Conservation (phyloP, 1,140 invertebrate genomes). For the Cherax destructor region DNA sequence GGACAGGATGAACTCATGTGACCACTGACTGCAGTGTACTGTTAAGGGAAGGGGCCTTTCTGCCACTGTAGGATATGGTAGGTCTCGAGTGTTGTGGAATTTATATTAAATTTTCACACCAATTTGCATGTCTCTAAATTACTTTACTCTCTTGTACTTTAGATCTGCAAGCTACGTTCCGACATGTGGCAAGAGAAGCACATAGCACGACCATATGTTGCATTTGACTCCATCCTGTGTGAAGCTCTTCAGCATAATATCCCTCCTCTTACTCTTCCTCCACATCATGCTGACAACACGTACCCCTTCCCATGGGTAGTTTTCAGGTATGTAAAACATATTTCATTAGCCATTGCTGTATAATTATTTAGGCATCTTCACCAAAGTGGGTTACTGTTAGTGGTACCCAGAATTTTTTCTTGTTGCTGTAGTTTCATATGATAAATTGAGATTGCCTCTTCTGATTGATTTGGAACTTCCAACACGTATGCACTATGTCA, state of each 20-base stretch:
- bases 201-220: slow-evolving; percentile 94
- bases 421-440: too few species aligned
- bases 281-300: slow-evolving; percentile 90
- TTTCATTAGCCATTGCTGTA: neutral
- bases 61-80: too few species aligned
- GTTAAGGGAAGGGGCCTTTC: too few species aligned
- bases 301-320: slow-evolving; percentile 95
- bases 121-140: too few species aligned
- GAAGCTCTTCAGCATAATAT: slow-evolving; percentile 97
- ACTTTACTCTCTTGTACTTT: neutral
- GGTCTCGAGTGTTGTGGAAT: too few species aligned
- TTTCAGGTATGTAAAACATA: slow-evolving; percentile 78
- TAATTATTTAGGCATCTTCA: neutral
- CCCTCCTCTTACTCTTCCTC: slow-evolving; percentile 90
- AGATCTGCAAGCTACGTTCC: slow-evolving; percentile 89
- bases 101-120: too few species aligned
- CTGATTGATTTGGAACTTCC: too few species aligned
- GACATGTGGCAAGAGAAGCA: slow-evolving; percentile 99
- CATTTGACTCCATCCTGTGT: slow-evolving; percentile 95
- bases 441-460: too few species aligned
- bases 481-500: too few species aligned
- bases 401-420: neutral
- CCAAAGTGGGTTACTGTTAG: neutral
- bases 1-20: too few species aligned
- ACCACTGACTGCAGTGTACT: too few species aligned